Evolutionary conservation across 2,888 invertebrate genomes (phyloP).

Genomic region (Furcula furcula): DNA sequence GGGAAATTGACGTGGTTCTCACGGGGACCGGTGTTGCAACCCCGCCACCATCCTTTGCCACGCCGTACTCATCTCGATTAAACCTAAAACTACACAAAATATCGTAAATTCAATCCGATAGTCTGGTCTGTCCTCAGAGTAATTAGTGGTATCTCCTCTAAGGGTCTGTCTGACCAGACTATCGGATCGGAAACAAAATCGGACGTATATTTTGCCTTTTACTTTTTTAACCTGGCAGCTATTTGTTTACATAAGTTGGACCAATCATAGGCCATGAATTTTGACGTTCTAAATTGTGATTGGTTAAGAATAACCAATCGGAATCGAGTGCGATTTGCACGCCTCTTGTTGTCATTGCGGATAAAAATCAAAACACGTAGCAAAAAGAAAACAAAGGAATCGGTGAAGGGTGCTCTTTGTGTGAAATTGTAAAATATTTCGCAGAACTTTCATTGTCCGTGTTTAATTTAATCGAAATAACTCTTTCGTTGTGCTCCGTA

Average conservation of each 20-base stretch:
- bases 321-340: slow-evolving; percentile 27
- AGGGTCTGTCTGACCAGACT: too few species aligned
- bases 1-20: too few species aligned
- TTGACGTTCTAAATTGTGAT: slow-evolving; percentile 11
- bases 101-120: too few species aligned
- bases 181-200: too few species aligned
- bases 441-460: slow-evolving; percentile 27
- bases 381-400: slow-evolving; percentile 55
- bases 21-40: too few species aligned
- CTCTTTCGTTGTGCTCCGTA: slow-evolving; percentile 31
- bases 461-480: slow-evolving; percentile 26
- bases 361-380: slow-evolving; percentile 38
- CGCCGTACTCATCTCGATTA: too few species aligned
- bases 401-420: slow-evolving; percentile 26
- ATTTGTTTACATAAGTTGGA: slow-evolving; percentile 33
- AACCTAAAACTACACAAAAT: too few species aligned
- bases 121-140: too few species aligned
- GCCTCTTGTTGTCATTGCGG: slow-evolving; percentile 37
- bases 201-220: too few species aligned
- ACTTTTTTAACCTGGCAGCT: slow-evolving; percentile 30
- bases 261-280: slow-evolving; percentile 37
- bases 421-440: slow-evolving; percentile 24
- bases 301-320: slow-evolving; percentile 31
- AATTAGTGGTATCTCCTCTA: too few species aligned
- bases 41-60: too few species aligned